A percentile compares a stretch with the other conserved stretches of the same genome.
phyloP scores from a whole-genome alignment of 2,113 vertebrate species.

The Microcebus lehilahytsara region DNA sequence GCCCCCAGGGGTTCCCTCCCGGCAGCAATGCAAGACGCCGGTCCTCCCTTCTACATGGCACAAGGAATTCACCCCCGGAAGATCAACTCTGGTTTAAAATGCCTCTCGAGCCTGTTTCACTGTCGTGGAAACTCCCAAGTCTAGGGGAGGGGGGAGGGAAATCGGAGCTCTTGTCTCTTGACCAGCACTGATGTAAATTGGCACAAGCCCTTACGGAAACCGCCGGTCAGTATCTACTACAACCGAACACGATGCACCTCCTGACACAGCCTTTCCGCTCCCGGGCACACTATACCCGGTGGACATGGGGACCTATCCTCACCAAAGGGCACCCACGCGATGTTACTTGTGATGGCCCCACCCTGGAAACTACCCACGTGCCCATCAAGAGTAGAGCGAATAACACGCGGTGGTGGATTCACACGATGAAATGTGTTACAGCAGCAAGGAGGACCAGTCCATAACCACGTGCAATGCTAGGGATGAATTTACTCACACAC shows the following conservation, averaged over 20 bases:
- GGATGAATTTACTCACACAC: neutral
- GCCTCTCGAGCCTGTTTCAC: neutral
- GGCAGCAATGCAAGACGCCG: neutral
- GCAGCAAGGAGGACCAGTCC: accelerated
- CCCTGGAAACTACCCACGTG: neutral
- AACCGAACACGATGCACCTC: accelerated
- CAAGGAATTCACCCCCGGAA: neutral
- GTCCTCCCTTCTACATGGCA: neutral
- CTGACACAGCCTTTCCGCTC: neutral
- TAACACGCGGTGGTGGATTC: accelerated
- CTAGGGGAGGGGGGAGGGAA: neutral
- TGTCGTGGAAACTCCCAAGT: neutral
- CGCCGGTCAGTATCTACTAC: accelerated
- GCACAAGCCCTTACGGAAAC: neutral
- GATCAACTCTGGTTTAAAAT: neutral
- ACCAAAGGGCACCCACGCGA: accelerated
- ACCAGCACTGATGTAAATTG: accelerated
- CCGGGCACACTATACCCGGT: accelerated
- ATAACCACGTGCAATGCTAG: accelerated
- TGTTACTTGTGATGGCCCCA: neutral
- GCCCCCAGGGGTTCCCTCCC: neutral
- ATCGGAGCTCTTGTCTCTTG: accelerated
- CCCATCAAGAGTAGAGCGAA: accelerated
- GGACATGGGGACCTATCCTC: accelerated
- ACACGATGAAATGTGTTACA: accelerated